Conservation (phyloP, 2,888 invertebrate species). For the Eucera pruinosa region DNA sequence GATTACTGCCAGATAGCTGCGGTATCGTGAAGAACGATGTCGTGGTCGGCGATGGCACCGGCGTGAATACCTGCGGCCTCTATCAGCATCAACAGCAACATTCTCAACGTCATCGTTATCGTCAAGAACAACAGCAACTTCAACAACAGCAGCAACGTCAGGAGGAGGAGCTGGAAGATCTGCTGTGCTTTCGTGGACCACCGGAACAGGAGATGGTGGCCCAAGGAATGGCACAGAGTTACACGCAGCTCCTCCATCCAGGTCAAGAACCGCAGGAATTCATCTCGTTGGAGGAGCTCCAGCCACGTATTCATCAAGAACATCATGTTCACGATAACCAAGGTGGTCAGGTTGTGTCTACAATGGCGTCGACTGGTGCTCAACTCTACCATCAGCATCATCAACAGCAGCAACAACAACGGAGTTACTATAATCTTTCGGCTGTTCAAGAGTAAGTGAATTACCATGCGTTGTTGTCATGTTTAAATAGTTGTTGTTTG, state of each 20-base stretch:
- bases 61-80: constrained; percentile 57
- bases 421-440: constrained; percentile 77
- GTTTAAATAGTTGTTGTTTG: constrained; percentile 17
- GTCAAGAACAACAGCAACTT: constrained; percentile 43
- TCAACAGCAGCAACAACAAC: constrained; percentile 64
- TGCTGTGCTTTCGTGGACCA: constrained; percentile 66
- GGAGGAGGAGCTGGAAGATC: constrained; percentile 65
- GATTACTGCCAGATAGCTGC: constrained; percentile 71
- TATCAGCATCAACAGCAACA: constrained; percentile 56
- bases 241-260: constrained; percentile 78
- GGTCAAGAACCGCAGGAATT: constrained; percentile 79
- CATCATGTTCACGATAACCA: constrained; percentile 62
- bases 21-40: constrained; percentile 66
- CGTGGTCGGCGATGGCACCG: constrained; percentile 65
- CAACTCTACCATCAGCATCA: constrained; percentile 70
- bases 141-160: constrained; percentile 49
- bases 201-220: constrained; percentile 77
- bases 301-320: constrained; percentile 71
- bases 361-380: constrained; percentile 49
- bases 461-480: constrained; percentile 61
- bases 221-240: constrained; percentile 80
- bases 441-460: constrained; percentile 79
- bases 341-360: constrained; percentile 48
- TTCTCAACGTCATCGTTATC: constrained; percentile 50
- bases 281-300: constrained; percentile 78